Percentiles rank a stretch among this genome's conserved stretches.
Evolutionary conservation across 1,140 invertebrate species (phyloP).

Genomic region (Saccostrea cuccullata): DNA sequence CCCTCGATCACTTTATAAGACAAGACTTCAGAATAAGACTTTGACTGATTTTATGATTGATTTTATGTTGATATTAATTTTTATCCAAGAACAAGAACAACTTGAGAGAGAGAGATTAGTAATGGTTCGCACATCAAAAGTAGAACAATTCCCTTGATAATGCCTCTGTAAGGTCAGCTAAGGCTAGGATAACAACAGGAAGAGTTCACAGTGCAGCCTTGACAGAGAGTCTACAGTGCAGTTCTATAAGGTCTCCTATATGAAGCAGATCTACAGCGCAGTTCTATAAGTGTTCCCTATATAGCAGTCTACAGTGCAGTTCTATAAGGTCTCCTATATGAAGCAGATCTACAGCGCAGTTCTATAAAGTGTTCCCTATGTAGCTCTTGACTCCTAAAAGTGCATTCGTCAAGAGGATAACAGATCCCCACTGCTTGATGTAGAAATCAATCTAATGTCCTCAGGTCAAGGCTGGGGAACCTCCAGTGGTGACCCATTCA

Average conservation of each 20-base stretch:
- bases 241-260: background rate
- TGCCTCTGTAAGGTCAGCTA: background rate
- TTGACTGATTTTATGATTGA: background rate
- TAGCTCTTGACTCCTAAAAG: too few relatives aligned
- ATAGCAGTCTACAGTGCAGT: too few relatives aligned
- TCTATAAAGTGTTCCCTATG: background rate
- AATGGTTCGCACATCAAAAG: background rate
- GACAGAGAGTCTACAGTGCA: background rate
- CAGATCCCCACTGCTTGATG: too few relatives aligned
- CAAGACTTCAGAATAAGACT: background rate
- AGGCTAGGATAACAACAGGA: background rate
- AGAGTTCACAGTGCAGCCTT: background rate
- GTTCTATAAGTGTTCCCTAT: too few relatives aligned
- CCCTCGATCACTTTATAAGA: background rate
- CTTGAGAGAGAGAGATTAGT: background rate
- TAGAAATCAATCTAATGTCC: too few relatives aligned
- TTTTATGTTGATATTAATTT: background rate
- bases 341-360: too few relatives aligned
- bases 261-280: too few relatives aligned
- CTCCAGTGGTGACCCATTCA: too few relatives aligned
- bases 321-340: background rate
- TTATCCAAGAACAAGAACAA: background rate
- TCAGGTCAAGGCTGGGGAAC: too few relatives aligned
- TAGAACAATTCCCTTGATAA: constrained; percentile 10
- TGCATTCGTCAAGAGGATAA: too few relatives aligned